Percentiles rank a stretch among this genome's conserved stretches.
Conservation (phyloP, 2,888 invertebrate species). For the Fragum fragum region DNA sequence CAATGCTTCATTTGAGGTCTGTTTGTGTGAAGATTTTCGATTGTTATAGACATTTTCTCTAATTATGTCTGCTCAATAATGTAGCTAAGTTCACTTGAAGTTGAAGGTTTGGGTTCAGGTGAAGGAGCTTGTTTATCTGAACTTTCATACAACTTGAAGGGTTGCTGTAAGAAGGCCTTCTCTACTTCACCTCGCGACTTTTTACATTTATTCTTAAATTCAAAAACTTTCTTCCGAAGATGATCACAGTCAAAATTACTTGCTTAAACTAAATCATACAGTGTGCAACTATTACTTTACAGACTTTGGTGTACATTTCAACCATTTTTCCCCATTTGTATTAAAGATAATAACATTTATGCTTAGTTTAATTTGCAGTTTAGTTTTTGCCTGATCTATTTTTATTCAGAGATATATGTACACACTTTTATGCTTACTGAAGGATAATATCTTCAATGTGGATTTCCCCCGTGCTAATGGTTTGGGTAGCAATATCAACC, state of each 20-base stretch:
- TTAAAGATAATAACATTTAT: background rate
- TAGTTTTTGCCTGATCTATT: background rate
- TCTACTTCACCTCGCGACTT: background rate
- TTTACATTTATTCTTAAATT: background rate
- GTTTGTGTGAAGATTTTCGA: background rate
- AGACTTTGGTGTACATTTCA: background rate
- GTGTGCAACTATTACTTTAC: background rate
- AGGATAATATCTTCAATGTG: background rate
- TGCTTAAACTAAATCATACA: background rate
- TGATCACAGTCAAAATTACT: background rate
- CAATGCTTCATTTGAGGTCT: background rate
- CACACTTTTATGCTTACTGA: background rate
- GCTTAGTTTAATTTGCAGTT: background rate
- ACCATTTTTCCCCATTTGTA: slow-evolving; percentile 8
- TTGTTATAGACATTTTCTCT: background rate
- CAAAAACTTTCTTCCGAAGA: background rate
- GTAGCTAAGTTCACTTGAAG: background rate
- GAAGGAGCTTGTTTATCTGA: background rate
- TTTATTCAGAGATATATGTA: background rate
- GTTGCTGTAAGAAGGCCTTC: background rate
- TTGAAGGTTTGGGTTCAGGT: background rate
- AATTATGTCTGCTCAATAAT: background rate
- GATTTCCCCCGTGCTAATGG: slow-evolving; percentile 10
- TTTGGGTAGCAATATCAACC: background rate
- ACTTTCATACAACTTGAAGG: background rate